These are phyloP conservation scores for Sebastes elongatus DNA, from an alignment of 2,797 vertebrate genomes.

Conservation along the genomic window DNA sequence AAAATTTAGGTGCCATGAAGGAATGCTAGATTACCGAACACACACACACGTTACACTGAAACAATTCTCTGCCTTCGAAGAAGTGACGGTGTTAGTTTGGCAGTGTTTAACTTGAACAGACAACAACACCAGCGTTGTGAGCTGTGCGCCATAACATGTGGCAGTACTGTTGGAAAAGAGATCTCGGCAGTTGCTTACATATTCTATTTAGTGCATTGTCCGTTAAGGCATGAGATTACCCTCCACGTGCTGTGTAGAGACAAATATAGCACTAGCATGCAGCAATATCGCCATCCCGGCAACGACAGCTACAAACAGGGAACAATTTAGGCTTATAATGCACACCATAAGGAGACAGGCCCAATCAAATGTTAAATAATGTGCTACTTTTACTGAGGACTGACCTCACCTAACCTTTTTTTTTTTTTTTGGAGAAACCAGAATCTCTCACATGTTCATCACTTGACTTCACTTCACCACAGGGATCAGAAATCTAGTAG, in stretches of 20 bases:
- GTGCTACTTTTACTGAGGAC: constrained; percentile 72
- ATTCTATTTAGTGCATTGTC: constrained; percentile 81
- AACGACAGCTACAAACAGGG: constrained; percentile 76
- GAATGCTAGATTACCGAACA: constrained; percentile 77
- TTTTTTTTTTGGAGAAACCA: constrained; percentile 11
- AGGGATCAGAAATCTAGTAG: constrained; percentile 49
- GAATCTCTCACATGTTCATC: constrained; percentile 19
- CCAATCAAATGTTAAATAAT: constrained; percentile 73
- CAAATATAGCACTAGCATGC: constrained; percentile 80
- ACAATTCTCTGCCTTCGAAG: constrained; percentile 66
- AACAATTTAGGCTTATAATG: constrained; percentile 73
- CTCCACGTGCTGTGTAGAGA: constrained; percentile 80
- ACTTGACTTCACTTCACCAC: constrained; percentile 43
- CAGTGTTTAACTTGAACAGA: constrained; percentile 78
- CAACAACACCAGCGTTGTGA: constrained; percentile 68
- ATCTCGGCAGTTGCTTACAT: constrained; percentile 81
- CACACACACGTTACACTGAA: constrained; percentile 63
- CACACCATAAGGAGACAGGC: constrained; percentile 65
- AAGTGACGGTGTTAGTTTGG: constrained; percentile 75
- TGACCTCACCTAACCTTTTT: constrained; percentile 12
- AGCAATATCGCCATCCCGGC: constrained; percentile 74
- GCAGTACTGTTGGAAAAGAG: constrained; percentile 79
- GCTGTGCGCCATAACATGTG: constrained; percentile 69
- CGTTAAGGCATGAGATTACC: constrained; percentile 83
- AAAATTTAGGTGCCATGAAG: constrained; percentile 80